Evolutionary conservation across 1,140 invertebrate species (phyloP).

Genomic region (Orussus abietinus): DNA sequence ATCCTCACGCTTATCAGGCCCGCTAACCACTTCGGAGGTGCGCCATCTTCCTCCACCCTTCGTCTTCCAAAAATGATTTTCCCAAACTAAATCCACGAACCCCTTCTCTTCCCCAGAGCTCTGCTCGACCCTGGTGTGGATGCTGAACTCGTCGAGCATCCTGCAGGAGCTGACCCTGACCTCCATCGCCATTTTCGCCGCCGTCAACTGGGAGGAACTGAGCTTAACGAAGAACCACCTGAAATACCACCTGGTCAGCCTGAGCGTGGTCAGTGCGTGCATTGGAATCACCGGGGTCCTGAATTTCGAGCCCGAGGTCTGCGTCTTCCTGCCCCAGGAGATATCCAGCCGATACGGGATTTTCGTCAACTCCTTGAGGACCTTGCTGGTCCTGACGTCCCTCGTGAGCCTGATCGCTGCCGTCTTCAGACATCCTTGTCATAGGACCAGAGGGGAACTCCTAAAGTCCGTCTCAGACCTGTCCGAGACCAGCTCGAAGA

Average conservation of each 20-base stretch:
- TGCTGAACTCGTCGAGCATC: constrained; percentile 52
- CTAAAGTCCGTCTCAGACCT: constrained; percentile 43
- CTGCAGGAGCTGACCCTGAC: constrained; percentile 57
- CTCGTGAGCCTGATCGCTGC: constrained; percentile 29
- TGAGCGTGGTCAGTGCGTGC: constrained; percentile 53
- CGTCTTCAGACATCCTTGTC: constrained; percentile 34
- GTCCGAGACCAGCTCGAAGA: constrained; percentile 46
- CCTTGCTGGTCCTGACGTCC: constrained; percentile 40
- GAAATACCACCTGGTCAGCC: constrained; percentile 55
- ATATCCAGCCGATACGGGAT: constrained; percentile 52
- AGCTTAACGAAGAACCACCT: constrained; percentile 55
- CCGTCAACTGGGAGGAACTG: constrained; percentile 36
- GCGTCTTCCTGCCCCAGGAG: constrained; percentile 50
- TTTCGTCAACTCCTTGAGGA: constrained; percentile 51
- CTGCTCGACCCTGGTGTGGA: constrained; percentile 55
- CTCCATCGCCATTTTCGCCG: constrained; percentile 54
- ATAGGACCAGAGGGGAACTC: constrained; percentile 39
- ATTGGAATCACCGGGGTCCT: constrained; percentile 50
- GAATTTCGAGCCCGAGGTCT: constrained; percentile 45
- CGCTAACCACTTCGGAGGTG: constrained; percentile 45
- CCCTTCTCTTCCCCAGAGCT: constrained; percentile 33
- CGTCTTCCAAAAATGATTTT: not conserved
- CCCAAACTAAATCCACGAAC: constrained; percentile 3
- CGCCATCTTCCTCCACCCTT: constrained; percentile 3
- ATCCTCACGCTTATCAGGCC: constrained; percentile 53